These are phyloP conservation scores for Syngnathus floridae DNA, from an alignment of 2,113 vertebrate species.

Conservation along the genomic window DNA sequence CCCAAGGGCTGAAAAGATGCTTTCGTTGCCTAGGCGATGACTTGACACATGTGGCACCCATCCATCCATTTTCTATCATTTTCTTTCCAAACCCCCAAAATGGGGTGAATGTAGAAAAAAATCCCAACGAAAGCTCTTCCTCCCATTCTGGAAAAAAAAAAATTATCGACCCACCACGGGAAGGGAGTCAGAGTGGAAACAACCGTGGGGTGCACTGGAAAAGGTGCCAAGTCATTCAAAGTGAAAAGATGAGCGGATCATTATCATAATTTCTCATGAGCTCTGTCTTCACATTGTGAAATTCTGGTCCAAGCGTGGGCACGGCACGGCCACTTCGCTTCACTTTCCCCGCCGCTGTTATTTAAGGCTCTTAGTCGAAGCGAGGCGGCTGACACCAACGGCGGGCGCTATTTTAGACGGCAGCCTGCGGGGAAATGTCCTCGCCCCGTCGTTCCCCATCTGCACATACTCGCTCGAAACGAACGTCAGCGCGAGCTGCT, in stretches of 20 bases:
- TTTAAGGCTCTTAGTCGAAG: conserved; percentile 17
- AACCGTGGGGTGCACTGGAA: conserved; percentile 9
- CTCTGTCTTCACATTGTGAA: conserved; percentile 6
- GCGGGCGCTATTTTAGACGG: conserved; percentile 37
- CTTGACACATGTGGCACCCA: conserved; percentile 18
- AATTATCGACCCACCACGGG: background rate
- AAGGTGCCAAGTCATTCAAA: conserved; percentile 29
- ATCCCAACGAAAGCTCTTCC: too few relatives aligned
- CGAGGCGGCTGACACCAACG: conserved; percentile 4
- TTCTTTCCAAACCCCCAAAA: too few relatives aligned
- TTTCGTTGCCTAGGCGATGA: conserved; percentile 44
- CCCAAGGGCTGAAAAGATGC: conserved; percentile 61
- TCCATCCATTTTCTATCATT: too few relatives aligned
- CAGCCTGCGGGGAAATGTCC: conserved; percentile 64
- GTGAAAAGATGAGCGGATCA: conserved; percentile 41
- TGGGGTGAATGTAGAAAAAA: too few relatives aligned
- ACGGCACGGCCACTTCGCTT: background rate
- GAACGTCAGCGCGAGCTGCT: background rate
- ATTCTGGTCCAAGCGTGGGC: conserved; percentile 35
- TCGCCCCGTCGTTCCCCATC: conserved; percentile 64
- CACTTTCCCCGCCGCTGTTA: background rate
- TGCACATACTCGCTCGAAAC: conserved; percentile 25
- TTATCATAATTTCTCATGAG: conserved; percentile 41
- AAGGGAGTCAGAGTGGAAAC: conserved; percentile 18
- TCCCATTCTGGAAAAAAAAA: conserved; percentile 21